These are phyloP conservation scores for Geococcyx californianus DNA, from an alignment of 2,113 vertebrate genomes.

Conservation along the genomic window DNA sequence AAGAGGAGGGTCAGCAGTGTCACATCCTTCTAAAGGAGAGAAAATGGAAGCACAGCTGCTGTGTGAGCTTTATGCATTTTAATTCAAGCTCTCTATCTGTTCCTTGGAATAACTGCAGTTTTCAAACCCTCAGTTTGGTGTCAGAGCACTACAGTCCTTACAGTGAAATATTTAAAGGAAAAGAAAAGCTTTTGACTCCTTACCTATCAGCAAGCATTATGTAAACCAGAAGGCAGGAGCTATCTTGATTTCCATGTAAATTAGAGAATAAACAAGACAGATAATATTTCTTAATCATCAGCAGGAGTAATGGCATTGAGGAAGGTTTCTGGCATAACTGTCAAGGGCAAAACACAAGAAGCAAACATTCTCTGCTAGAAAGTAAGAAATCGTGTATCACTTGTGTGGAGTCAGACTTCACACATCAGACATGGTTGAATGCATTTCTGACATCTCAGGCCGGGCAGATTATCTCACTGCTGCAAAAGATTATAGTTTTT, in stretches of 20 bases:
- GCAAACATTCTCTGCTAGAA: not conserved
- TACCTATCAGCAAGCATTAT: not conserved
- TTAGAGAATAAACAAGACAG: not conserved
- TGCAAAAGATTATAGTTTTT: too few species aligned
- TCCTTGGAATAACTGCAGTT: not conserved
- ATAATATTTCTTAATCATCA: not conserved
- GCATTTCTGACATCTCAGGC: not conserved
- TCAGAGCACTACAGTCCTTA: not conserved
- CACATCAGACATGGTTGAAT: accelerated
- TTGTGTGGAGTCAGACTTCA: not conserved
- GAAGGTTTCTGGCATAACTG: not conserved
- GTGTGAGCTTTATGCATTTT: not conserved
- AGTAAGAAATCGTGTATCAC: not conserved
- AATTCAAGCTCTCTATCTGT: not conserved
- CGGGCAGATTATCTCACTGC: not conserved
- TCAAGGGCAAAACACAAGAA: not conserved
- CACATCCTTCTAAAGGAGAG: not conserved
- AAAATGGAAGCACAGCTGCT: not conserved
- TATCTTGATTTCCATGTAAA: not conserved
- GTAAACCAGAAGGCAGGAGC: not conserved
- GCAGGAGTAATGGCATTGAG: accelerated
- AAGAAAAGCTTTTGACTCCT: not conserved
- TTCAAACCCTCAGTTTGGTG: accelerated
- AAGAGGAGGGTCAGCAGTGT: not conserved
- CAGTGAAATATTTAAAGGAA: not conserved